Base-by-base conservation (phyloP, 2,797 vertebrate species). In the Poeciliopsis gracilis region DNA sequence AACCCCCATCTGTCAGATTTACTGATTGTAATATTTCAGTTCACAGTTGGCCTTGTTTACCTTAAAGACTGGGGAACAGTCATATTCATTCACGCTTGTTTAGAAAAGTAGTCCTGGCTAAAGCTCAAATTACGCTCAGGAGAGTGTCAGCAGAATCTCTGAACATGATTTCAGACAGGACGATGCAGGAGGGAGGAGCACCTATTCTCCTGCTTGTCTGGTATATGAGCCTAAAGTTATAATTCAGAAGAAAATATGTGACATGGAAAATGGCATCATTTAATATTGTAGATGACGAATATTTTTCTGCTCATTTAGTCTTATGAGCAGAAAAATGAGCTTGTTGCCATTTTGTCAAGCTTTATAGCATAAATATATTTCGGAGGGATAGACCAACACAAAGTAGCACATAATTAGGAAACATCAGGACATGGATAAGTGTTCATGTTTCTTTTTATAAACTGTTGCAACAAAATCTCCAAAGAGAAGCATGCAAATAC, bases 121-220 rank as follows among this genome's bases (percentile, higher is more conserved):
- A 76, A 70, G 77, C 77, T 87, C 72, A 80, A 69, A 86, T 61
- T 33, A n/a, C 79, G 74, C 77, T 55, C 59, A 66, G 77, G 76
- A 61, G 59, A 84, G 73, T 72, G 83, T 73, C 77, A 36, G 45
- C 11, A 23, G 82, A 84, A 72, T 76, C 70, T 82, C 45, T 23
- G 43, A 61, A 49, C 77, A 73, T 82, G 81, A 87, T 89, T 57
- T 77, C 71, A 88, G 85, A 79, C 13, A 83, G 77, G 73, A 63
- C 8, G 77, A 3, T 2, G 30, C 15, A 9, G 51, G 63, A 38
- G 36, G 36, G 75, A 53, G 61, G 80, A 30, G 73, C 77, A 84
- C 82, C 83, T 84, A 72, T 79, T 67, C 66, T 66, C 59, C 74
- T 72, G 38, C 67, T 78, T 16, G 2, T 82, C 74, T 4, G 16